Evolutionary conservation across 37 sponge, comb jelly and placozoan genomes (phyloP).

Genomic region (Halichondria panicea): DNA sequence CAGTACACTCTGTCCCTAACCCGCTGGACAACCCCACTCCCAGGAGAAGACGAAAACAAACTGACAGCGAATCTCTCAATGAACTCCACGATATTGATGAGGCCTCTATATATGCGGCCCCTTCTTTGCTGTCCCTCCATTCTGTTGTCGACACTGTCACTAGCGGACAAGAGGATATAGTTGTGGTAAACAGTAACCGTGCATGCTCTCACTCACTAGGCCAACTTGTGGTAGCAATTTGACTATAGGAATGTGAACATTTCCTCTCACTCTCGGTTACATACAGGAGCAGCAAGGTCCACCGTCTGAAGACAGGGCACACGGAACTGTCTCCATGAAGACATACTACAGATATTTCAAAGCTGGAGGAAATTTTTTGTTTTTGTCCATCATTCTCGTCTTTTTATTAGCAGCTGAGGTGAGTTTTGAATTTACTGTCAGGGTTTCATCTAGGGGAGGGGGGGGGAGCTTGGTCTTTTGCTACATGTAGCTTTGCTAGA

Average conservation of each 20-base stretch:
- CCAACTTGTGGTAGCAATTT: too few species aligned
- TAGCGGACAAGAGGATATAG: background rate
- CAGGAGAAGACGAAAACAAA: background rate
- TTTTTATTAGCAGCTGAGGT: conserved; percentile 51
- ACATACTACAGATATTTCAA: conserved; percentile 67
- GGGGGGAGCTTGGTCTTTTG: too few species aligned
- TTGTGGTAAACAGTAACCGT: background rate
- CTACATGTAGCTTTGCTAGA: too few species aligned
- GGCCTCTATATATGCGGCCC: background rate
- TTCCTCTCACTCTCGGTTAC: too few species aligned
- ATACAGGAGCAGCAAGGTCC: too few species aligned
- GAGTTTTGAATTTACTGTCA: background rate
- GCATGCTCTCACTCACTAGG: too few species aligned
- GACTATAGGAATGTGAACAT: too few species aligned
- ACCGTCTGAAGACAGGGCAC: conserved; percentile 52
- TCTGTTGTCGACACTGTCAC: background rate
- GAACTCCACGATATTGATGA: background rate
- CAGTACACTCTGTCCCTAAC: too few species aligned
- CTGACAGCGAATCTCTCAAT: too few species aligned
- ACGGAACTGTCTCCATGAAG: conserved; percentile 33
- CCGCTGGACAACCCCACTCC: background rate
- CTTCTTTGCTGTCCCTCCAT: background rate
- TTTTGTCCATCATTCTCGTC: conserved; percentile 10
- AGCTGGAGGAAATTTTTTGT: conserved; percentile 39
- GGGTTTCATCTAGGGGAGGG: too few species aligned